phyloP scores from a whole-genome alignment of 2,888 invertebrate genomes.

The Harpalus rufipes region DNA sequence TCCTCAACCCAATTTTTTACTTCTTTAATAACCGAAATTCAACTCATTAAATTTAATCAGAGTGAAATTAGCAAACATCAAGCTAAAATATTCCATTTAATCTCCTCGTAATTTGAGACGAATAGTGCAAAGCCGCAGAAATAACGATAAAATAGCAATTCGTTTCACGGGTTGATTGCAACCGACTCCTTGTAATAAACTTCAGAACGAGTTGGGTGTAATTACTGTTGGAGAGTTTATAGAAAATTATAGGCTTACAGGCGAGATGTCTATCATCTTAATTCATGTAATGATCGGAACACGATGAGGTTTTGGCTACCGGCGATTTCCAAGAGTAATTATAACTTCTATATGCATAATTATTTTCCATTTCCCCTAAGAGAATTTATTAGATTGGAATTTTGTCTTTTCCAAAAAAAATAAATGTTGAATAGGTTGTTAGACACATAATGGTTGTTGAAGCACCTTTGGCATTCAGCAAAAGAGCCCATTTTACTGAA shows the following conservation, averaged over 20 bases:
- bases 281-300: conserved; percentile 30
- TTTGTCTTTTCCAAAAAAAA: neutral
- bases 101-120: conserved; percentile 22
- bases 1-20: neutral
- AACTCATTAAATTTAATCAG: conserved; percentile 32
- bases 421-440: too few species aligned
- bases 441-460: too few species aligned
- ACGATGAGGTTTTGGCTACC: conserved; percentile 33
- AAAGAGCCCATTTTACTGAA: too few species aligned
- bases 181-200: conserved; percentile 33
- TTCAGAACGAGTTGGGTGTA: conserved; percentile 27
- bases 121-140: conserved; percentile 27
- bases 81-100: conserved; percentile 17
- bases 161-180: conserved; percentile 33
- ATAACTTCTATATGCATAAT: conserved; percentile 1
- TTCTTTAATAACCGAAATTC: conserved; percentile 10
- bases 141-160: conserved; percentile 36
- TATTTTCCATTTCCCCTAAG: neutral
- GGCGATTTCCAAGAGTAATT: neutral
- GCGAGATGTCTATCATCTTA: conserved; percentile 57
- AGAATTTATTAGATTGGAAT: neutral
- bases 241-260: conserved; percentile 48
- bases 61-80: conserved; percentile 29
- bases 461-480: too few species aligned
- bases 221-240: conserved; percentile 43